Base-by-base conservation (phyloP, 2,797 vertebrate species). In the Chanos chanos region DNA sequence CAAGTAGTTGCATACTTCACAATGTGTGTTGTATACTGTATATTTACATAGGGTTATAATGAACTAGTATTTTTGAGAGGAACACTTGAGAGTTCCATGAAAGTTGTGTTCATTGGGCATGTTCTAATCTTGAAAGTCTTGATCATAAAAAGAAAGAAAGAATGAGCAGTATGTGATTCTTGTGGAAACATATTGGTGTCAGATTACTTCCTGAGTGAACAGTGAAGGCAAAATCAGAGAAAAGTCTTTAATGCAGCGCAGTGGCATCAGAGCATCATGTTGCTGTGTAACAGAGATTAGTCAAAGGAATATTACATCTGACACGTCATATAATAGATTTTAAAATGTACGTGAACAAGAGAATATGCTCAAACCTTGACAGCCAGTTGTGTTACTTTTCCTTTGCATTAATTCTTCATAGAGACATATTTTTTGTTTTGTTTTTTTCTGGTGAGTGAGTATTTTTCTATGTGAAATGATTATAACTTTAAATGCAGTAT, bases 381-480 rank as follows among this genome's bases (percentile, higher is more conserved):
- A 64, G 73, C 44, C 57, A 19, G 66, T 49, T 41, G 62, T 80
- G 70, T 79, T 76, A 39, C 58, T 5, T 62, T 18, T 53, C 65
- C 48, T 43, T 54, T 41, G 15, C 18, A 53, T 54, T 51, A 55
- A 53, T 3, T n/a, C n/a, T n/a, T n/a, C 6, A 52, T 51, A 31
- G 3, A 41, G 50, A 81, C 69, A 66, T 60, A 48, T 81, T 80
- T 60, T 30, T 67, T 66, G 77, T 76, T 86, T 81, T 89, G 61
- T 80, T 78, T 73, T 68, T 55, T 71, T 86, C 75, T 77, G 76
- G 22, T 30, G 34, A 47, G 47, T 18, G 21, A 56, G 64, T 86
- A 86, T 83, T 85, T 87, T 87, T 81, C 80, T 89, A 83, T 83
- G 85, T 89, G 68, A 87, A 77, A 83, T 41, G 80, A 69, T 79